phyloP scores from a whole-genome alignment of 2,888 invertebrate species.

The Dasysyrphus albostriatus region DNA sequence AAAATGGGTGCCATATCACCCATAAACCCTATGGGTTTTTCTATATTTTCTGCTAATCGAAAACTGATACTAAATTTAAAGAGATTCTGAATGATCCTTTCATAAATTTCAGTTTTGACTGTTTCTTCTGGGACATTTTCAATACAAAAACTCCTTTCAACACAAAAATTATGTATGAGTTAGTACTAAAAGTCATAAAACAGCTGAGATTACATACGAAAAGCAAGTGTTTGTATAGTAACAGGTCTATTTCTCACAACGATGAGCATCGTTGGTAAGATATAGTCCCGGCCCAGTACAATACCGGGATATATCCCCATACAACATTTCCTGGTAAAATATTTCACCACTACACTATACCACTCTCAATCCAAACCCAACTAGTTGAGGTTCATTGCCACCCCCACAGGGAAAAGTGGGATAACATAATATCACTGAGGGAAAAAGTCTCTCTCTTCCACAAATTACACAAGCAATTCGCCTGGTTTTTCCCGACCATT shows the following conservation, averaged over 20 bases:
- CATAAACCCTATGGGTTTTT: too few relatives aligned
- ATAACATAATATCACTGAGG: conserved; percentile 41
- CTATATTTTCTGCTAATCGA: too few relatives aligned
- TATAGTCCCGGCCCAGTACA: conserved; percentile 56
- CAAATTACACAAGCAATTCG: conserved; percentile 70
- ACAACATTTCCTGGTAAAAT: conserved; percentile 33
- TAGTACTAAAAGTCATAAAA: conserved; percentile 27
- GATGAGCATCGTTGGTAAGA: neutral
- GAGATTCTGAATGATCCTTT: too few relatives aligned
- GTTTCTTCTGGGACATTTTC: too few relatives aligned
- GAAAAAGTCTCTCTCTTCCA: conserved; percentile 61
- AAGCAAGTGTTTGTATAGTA: conserved; percentile 31
- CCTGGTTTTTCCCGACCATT: conserved; percentile 64
- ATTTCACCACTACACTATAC: conserved; percentile 46
- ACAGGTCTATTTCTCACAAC: conserved; percentile 38
- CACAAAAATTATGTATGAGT: too few relatives aligned
- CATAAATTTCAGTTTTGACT: too few relatives aligned
- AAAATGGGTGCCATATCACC: too few relatives aligned
- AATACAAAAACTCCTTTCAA: too few relatives aligned
- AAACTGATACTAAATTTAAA: too few relatives aligned
- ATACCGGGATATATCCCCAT: conserved; percentile 57
- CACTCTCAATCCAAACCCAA: conserved; percentile 32
- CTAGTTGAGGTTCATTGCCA: conserved; percentile 59
- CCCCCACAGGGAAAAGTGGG: conserved; percentile 65
- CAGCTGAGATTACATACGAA: conserved; percentile 1